Evolutionary conservation across 2,888 invertebrate genomes (phyloP).

Genomic region (Drosophila kambysellisi): DNA sequence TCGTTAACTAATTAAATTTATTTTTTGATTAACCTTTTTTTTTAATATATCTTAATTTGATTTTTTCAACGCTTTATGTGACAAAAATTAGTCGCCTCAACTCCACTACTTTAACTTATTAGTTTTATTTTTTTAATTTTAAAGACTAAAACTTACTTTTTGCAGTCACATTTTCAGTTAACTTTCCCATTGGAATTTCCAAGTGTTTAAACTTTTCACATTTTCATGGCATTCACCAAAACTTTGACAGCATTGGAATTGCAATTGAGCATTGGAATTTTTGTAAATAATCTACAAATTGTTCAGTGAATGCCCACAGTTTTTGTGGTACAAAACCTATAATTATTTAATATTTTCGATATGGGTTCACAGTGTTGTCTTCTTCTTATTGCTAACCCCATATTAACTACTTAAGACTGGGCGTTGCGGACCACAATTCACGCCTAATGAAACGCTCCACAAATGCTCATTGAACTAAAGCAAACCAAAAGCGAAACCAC

Average conservation of each 20-base stretch:
- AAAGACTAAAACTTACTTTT: background rate
- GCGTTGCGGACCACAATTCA: slow-evolving; percentile 61
- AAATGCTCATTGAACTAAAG: slow-evolving; percentile 51
- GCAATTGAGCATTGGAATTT: slow-evolving; percentile 2
- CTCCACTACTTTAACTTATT: background rate
- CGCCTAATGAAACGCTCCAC: slow-evolving; percentile 69
- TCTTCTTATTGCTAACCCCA: slow-evolving; percentile 39
- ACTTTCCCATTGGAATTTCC: background rate
- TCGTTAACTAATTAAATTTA: background rate
- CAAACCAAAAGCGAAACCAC: slow-evolving; percentile 57
- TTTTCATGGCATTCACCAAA: background rate
- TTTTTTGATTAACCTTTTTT: background rate
- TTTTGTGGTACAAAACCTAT: slow-evolving; percentile 24
- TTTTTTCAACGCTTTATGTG: fast-evolving
- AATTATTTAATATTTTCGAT: slow-evolving; percentile 53
- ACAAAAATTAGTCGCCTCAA: fast-evolving
- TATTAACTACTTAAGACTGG: slow-evolving; percentile 66
- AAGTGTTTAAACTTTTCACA: background rate
- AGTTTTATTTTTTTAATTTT: background rate
- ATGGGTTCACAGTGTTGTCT: slow-evolving; percentile 8
- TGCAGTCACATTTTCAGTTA: background rate
- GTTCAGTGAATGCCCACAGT: background rate
- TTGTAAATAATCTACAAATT: slow-evolving; percentile 1
- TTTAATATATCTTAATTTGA: background rate
- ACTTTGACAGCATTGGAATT: background rate